Evolutionary conservation across 2,888 invertebrate species (phyloP).

Genomic region (Epinotia nisella): DNA sequence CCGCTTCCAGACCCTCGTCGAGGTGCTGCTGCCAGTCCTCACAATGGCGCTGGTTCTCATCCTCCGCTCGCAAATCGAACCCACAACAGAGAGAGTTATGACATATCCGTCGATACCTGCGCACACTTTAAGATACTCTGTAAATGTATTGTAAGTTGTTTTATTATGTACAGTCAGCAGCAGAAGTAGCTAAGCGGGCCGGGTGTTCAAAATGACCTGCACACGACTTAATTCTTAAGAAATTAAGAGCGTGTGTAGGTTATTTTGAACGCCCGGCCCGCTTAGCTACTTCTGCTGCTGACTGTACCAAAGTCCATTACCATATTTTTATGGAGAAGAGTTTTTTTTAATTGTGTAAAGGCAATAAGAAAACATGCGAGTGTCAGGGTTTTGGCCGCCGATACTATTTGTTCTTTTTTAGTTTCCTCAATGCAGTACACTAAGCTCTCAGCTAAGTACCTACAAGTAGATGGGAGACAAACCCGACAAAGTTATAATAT

Average conservation of each 20-base stretch:
- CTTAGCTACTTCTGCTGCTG: no score
- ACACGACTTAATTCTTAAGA: no score
- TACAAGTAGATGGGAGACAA: not conserved
- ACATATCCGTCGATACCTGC: slow-evolving; percentile 66
- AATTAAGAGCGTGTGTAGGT: no score
- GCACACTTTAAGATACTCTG: slow-evolving; percentile 56
- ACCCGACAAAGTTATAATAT: not conserved
- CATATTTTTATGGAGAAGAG: not conserved
- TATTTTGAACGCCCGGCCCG: no score
- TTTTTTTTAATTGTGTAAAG: not conserved
- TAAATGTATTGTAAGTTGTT: slow-evolving; percentile 66
- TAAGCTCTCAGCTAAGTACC: no score
- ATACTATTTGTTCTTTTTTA: no score
- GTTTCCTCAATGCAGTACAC: no score
- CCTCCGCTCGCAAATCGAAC: slow-evolving; percentile 87
- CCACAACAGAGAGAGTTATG: slow-evolving; percentile 61
- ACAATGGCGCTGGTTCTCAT: slow-evolving; percentile 88
- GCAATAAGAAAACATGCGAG: no score
- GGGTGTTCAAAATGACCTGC: no score
- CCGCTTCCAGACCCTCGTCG: slow-evolving; percentile 87
- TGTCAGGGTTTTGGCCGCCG: no score
- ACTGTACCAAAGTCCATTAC: not conserved
- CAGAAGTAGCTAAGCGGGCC: no score
- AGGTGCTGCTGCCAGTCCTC: slow-evolving; percentile 87
- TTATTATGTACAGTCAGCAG: no score